phyloP scores from a whole-genome alignment of 2,888 invertebrate species.

The Cephus pulcher region DNA sequence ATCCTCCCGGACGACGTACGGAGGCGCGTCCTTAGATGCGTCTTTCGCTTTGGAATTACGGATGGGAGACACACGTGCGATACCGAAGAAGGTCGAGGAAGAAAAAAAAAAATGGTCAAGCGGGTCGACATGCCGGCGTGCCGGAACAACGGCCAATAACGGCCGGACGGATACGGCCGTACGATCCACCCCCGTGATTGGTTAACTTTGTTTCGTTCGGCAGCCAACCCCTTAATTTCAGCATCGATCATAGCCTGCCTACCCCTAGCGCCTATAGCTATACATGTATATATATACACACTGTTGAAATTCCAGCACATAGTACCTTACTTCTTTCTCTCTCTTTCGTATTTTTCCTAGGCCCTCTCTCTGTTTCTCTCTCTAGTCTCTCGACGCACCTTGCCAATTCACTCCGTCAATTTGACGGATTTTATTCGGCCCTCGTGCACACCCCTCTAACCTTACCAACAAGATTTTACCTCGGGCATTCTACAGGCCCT shows the following conservation, averaged over 20 bases:
- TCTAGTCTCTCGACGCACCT: conserved; percentile 36
- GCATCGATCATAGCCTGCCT: conserved; percentile 54
- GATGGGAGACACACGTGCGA: background rate
- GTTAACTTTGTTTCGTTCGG: conserved; percentile 58
- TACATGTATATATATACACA: background rate
- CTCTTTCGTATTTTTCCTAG: background rate
- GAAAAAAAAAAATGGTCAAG: conserved; percentile 43
- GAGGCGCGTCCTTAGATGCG: background rate
- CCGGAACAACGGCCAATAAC: conserved; percentile 47
- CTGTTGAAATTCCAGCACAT: background rate
- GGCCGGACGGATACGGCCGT: conserved; percentile 28
- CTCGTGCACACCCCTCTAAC: conserved; percentile 25
- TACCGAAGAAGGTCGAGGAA: conserved; percentile 3
- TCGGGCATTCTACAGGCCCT: background rate
- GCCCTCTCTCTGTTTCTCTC: conserved; percentile 25
- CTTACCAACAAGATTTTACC: background rate
- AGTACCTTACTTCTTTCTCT: background rate
- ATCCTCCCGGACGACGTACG: background rate
- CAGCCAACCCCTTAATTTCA: conserved; percentile 55
- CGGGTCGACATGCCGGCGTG: conserved; percentile 36
- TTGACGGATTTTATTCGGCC: conserved; percentile 48
- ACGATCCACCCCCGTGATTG: conserved; percentile 51
- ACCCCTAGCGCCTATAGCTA: background rate
- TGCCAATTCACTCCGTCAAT: conserved; percentile 39
- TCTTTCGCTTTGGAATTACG: background rate